Conservation (phyloP, 2,797 vertebrate genomes). For the Tapirus indicus region DNA sequence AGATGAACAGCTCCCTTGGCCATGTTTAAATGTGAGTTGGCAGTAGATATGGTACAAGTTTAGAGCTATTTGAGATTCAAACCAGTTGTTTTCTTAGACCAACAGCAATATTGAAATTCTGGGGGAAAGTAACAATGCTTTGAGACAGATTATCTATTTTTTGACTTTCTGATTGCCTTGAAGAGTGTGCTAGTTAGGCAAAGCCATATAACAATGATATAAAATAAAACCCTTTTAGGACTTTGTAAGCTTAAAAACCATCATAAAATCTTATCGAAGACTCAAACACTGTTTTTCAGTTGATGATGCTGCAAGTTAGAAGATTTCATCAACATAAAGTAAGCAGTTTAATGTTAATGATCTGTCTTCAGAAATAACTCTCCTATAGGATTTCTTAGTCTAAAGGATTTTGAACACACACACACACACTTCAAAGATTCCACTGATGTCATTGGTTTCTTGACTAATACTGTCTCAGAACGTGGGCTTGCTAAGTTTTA, state of each 20-base stretch:
- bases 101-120: slow-evolving; percentile 50
- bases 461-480: not conserved
- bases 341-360: slow-evolving; percentile 2
- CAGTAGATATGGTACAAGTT: not conserved
- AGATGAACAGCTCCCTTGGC: not conserved
- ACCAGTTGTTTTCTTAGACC: not conserved
- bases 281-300: not conserved
- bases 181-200: not conserved
- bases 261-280: not conserved
- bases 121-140: slow-evolving; percentile 11
- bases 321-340: slow-evolving; percentile 8
- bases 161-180: not conserved
- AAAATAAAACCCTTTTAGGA: slow-evolving; percentile 18
- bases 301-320: not conserved
- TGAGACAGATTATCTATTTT: not conserved
- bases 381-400: slow-evolving; percentile 29
- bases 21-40: not conserved
- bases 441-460: not conserved
- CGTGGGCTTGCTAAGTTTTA: not conserved
- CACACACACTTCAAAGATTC: not conserved
- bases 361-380: slow-evolving; percentile 9
- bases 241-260: not conserved
- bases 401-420: not conserved
- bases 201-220: not conserved
- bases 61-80: slow-evolving; percentile 6